Evolutionary conservation across 2,797 vertebrate genomes (phyloP), one percentile per base, ranked within the genome.

Genomic region (Crenuchus spilurus): DNA sequence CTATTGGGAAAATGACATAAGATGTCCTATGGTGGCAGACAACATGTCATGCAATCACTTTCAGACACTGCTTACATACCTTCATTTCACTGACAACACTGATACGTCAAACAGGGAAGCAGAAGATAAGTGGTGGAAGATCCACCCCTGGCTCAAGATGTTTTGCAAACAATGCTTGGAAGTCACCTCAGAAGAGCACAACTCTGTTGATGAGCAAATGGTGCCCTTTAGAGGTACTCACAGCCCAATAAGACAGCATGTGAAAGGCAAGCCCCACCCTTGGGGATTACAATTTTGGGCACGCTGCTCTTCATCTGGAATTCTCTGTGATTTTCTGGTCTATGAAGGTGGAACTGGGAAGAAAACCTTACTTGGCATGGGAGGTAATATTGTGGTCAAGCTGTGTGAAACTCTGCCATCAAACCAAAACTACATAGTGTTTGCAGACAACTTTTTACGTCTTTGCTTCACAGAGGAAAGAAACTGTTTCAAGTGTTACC

Each of bases 321-420:
- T 74, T 44, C 70, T 76, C 51, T 76, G 37, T 65, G 42, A 77
- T 76, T 71, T 81, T 74, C 13, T 1, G 0, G 65, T 84, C 24
- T 81, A 76, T 78, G 22, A 78, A 76, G 76, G 61, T 73, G 75
- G 54, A 18, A 76, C 69, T 66, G 57, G 69, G 1, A 60, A 79
- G 39, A 61, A 77, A 70, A 54, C 10, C 18, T 65, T 1, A 60
- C 70, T 82, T 69, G 75, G 65, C 28, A 74, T 78, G 1, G 74
- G 62, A 75, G n/a, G n/a, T n/a, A n/a, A n/a, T n/a, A n/a, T n/a
- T n/a, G n/a, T n/a, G n/a, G n/a, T n/a, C n/a, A n/a, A n/a, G n/a
- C n/a, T n/a, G n/a, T n/a, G 49, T 67, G 46, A 84, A 78, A 76
- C 37, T 83, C 60, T 77, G 63, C 60, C 68, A 75, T 46, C 71